Evolutionary conservation across 1,140 invertebrate species (phyloP).

Genomic region (Tenebrio molitor): DNA sequence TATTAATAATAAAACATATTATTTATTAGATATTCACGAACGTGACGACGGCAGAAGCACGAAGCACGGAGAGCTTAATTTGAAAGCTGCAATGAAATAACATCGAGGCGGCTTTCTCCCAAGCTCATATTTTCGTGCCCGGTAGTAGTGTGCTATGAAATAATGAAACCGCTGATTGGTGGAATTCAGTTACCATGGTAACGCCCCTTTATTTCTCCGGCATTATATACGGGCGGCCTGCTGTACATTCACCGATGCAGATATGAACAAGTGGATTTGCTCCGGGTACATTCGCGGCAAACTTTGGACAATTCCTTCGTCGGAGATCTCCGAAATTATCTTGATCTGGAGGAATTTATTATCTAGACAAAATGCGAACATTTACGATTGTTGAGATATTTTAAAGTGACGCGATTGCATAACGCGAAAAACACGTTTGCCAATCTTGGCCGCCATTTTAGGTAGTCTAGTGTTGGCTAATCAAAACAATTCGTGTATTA

Average conservation of each 20-base stretch:
- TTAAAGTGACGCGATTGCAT: too few species aligned
- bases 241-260: constrained; percentile 34
- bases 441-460: too few species aligned
- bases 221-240: constrained; percentile 53
- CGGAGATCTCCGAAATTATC: too few species aligned
- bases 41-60: constrained; percentile 13
- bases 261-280: constrained; percentile 36
- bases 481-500: too few species aligned
- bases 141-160: constrained; percentile 57
- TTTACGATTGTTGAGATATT: too few species aligned
- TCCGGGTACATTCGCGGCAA: constrained; percentile 36
- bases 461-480: too few species aligned
- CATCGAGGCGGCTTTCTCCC: constrained; percentile 43
- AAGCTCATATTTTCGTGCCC: constrained; percentile 59
- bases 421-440: too few species aligned
- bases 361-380: too few species aligned
- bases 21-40: constrained; percentile 35
- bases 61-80: constrained; percentile 33
- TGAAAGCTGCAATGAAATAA: constrained; percentile 38
- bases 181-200: constrained; percentile 63
- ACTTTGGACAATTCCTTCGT: too few species aligned
- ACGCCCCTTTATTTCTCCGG: constrained; percentile 62
- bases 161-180: constrained; percentile 64
- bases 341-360: too few species aligned
- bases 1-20: constrained; percentile 36